Evolutionary conservation across 2,113 vertebrate genomes (phyloP), one percentile per base, ranked within the genome.

Genomic region (Varanus salvator): DNA sequence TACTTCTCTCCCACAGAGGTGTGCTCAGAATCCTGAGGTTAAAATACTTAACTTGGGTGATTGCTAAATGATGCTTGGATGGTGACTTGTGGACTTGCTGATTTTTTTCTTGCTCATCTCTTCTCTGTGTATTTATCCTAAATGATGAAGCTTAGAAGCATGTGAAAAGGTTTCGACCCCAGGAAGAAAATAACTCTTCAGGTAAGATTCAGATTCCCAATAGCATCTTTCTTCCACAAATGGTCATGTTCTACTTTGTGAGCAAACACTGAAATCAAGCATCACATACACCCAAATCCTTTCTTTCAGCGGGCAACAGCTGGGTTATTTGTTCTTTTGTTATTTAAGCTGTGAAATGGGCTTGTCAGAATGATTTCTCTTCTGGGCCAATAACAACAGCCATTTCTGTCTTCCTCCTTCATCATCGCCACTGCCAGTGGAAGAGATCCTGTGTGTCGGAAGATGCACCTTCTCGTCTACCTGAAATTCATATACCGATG

Each of bases 111-210:
- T 27, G 68, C 34, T 86, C n/a, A n/a, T n/a, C 19, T 69, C 19
- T 17, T n/a, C 29, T 15, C 44, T 50, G 23, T 8, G 2, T 1
- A 5, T 0, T 21, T 27, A 1, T 0, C 72, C 8, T 34, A 38
- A 57, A 72, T 34, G 8, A 34, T 84, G 19, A 85, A 85, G 54
- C 50, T 52, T 38, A 50, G 57, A 38, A 50, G 54, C 54, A 60
- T 60, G 34, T 74, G 31, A 54, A 75, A 57, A 34, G 52, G 48
- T 64, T 29, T 64, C 14, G 29, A 52, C 29, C 6, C 21, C 9
- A 44, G 74, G 38, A 44, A 64, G 57, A 64, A 86, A 38, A 86
- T 34, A 15, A 11, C 60, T 27, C 66, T 2, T 21, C 74, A 44
- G 72, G 38, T 11, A 50, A 3, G 8, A 68, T 87, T 25, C 23